These are phyloP conservation scores for Pseudocheirus occidentalis DNA, from an alignment of 2,797 vertebrate species.

Conservation along the genomic window DNA sequence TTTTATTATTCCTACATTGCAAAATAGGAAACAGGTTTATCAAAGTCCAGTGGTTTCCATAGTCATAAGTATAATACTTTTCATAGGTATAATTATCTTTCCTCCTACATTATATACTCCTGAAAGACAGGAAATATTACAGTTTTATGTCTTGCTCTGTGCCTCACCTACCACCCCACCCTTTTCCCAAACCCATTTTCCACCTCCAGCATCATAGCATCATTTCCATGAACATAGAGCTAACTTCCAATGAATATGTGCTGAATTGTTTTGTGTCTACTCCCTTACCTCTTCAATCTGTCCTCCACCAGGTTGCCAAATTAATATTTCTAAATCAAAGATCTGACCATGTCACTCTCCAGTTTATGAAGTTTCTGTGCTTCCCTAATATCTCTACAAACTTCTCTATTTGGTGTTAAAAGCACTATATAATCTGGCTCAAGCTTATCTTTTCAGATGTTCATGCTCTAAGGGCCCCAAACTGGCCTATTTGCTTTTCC, in stretches of 20 bases:
- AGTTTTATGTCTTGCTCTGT: neutral
- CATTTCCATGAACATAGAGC: neutral
- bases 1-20: neutral
- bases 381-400: neutral
- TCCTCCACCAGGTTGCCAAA: neutral
- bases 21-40: neutral
- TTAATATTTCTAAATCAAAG: neutral
- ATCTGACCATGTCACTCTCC: neutral
- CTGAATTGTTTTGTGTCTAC: neutral
- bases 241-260: neutral
- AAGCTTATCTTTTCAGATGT: neutral
- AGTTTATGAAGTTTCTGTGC: neutral
- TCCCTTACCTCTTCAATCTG: conserved; percentile 1
- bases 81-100: neutral
- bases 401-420: neutral
- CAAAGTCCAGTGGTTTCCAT: neutral
- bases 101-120: neutral
- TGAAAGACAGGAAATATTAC: neutral
- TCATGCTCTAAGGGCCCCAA: neutral
- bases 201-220: neutral
- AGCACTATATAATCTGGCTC: neutral
- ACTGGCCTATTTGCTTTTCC: neutral
- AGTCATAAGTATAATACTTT: neutral
- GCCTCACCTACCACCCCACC: neutral
- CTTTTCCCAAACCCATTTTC: neutral